Base-by-base conservation (phyloP, 2,113 vertebrate genomes). In the Chiloscyllium plagiosum region DNA sequence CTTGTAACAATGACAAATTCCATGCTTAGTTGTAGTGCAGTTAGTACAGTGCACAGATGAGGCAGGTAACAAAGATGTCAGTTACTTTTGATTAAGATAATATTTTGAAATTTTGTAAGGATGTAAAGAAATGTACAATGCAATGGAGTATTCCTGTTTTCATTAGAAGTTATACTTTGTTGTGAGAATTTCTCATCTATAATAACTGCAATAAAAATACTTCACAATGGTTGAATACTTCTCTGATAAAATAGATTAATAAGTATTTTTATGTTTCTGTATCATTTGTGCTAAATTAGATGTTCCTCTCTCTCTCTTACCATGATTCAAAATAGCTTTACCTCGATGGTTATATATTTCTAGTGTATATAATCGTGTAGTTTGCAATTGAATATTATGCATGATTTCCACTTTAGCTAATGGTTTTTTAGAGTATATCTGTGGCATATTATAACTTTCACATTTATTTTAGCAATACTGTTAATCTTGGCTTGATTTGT, bases 31-130 rank as follows among this genome's bases (percentile, higher is more conserved):
- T 95, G 52, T 50, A 33, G 26, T n/a, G 29, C 72, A 76, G 72
- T 76, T 76, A 76, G 26, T 76, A 33, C 26, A 33, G 6, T 90
- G 68, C 47, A 72, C 94, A 76, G 94, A 95, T 95, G 94, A 95
- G 94, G 94, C 72, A 76, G 22, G 94, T 76, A 70, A 68, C 69
- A 68, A 94, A 68, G 5, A 2, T 52, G 17, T 4, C 29, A 72
- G 47, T 70, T 94, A 17, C 29, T 95, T 94, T 76, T 95, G 50
- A 42, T 26, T 52, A 33, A 24, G 42, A 5, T 65, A 92, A 56
- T 65, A 65, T 65, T 83, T 83, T 47, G n/a, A 19, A 93, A 93
- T 72, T 94, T 72, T 76, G 47, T 95, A 26, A 47, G 8, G 26
- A 95, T 52, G 8, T 52, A 70, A 76, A 72, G 33, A 66, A 66